Conservation (phyloP, 2,888 invertebrate species). For the Eupithecia dodoneata region DNA sequence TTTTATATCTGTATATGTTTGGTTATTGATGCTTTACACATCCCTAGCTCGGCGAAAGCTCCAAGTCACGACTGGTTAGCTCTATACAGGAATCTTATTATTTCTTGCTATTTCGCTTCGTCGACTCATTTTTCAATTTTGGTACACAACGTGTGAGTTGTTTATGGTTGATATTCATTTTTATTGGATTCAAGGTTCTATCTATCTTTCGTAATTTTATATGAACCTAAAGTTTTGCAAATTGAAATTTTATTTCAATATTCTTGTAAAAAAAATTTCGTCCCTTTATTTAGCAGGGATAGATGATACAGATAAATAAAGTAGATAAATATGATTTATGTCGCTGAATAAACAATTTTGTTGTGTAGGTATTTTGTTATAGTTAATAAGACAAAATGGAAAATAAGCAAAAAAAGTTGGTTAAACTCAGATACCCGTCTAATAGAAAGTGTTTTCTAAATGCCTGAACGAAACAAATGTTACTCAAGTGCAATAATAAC, state of each 20-base stretch:
- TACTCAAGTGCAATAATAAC: neutral
- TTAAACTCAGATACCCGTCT: neutral
- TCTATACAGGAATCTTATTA: conserved; percentile 73
- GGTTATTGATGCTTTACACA: conserved; percentile 30
- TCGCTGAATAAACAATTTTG: no score
- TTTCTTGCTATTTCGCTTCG: conserved; percentile 62
- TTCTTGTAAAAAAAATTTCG: neutral
- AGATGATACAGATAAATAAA: neutral
- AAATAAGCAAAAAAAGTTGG: neutral
- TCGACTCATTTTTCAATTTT: conserved; percentile 60
- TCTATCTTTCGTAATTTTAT: neutral
- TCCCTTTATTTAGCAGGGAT: neutral
- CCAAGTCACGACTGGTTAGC: conserved; percentile 77
- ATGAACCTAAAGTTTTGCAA: neutral
- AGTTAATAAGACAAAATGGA: neutral
- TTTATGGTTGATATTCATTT: conserved; percentile 34
- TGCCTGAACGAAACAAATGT: neutral
- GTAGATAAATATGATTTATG: no score
- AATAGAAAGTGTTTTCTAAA: neutral
- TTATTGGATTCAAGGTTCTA: conserved; percentile 13
- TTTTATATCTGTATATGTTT: neutral
- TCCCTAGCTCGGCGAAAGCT: conserved; percentile 64
- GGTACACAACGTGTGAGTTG: conserved; percentile 45
- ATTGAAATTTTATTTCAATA: neutral
- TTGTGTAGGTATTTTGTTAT: no score